Percentiles rank a stretch among this genome's conserved stretches.
Conservation (phyloP, 1,140 invertebrate species). For the Caenorhabditis briggsae region DNA sequence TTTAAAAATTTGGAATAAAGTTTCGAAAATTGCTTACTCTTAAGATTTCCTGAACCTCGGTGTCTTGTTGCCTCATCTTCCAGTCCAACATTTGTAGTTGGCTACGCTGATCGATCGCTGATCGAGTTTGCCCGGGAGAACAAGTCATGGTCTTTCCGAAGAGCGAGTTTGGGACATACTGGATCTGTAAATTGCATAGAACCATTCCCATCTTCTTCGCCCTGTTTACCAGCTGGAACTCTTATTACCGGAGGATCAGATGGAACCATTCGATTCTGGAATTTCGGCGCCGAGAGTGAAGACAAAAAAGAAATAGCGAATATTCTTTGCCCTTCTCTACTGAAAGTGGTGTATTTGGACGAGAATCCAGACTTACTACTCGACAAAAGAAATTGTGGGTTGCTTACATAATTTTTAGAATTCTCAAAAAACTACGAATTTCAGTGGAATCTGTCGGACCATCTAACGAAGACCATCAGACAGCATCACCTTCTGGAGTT, state of each 20-base stretch:
- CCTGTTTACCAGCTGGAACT: slow-evolving; percentile 33
- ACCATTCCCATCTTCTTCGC: slow-evolving; percentile 34
- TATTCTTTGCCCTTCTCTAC: slow-evolving; percentile 13
- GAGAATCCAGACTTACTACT: slow-evolving; percentile 23
- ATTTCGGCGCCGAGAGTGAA: slow-evolving; percentile 4
- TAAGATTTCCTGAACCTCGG: slow-evolving; percentile 23
- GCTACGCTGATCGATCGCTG: slow-evolving; percentile 44
- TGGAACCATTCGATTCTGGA: slow-evolving; percentile 27
- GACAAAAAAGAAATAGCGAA: slow-evolving; percentile 35
- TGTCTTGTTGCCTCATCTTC: slow-evolving; percentile 15
- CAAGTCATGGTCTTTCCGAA: slow-evolving; percentile 35
- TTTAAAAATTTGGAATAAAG: neutral
- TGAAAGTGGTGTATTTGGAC: slow-evolving; percentile 16
- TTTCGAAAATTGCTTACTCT: too few species aligned
- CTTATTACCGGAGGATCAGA: slow-evolving; percentile 33
- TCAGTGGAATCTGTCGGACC: slow-evolving; percentile 21
- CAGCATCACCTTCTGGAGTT: neutral
- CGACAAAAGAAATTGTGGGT: slow-evolving; percentile 38
- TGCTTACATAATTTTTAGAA: neutral
- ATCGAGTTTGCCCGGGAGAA: slow-evolving; percentile 32
- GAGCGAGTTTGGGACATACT: slow-evolving; percentile 39
- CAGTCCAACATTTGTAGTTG: slow-evolving; percentile 19
- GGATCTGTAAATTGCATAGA: slow-evolving; percentile 40
- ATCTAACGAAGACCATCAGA: slow-evolving; percentile 1
- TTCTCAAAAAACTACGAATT: neutral